These are phyloP conservation scores for Oryctes rhinoceros DNA, from an alignment of 1,140 invertebrate genomes.

Conservation along the genomic window DNA sequence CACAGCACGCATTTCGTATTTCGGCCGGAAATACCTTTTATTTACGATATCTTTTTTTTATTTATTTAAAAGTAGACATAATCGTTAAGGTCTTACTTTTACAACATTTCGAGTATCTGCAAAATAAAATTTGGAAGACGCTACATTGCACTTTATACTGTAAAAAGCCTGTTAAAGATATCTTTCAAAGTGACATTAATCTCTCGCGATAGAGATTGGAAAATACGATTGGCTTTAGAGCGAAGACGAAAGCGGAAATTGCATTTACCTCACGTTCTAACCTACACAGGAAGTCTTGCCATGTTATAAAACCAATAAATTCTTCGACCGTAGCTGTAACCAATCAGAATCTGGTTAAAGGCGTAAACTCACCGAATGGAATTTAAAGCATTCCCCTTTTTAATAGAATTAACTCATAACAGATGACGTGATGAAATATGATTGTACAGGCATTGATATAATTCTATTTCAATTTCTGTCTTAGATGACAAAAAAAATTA, in stretches of 20 bases:
- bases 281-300: constrained; percentile 3
- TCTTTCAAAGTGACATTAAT: background rate
- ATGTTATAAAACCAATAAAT: constrained; percentile 25
- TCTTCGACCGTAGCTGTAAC: constrained; percentile 14
- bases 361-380: background rate
- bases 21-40: too few species aligned
- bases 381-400: background rate
- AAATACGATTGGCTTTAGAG: constrained; percentile 11
- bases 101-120: too few species aligned
- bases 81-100: too few species aligned
- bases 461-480: too few species aligned
- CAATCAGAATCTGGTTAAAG: constrained; percentile 15
- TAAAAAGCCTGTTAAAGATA: background rate
- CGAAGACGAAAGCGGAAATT: constrained; percentile 27
- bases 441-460: too few species aligned
- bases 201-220: background rate
- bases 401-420: background rate
- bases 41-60: too few species aligned
- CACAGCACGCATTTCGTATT: too few species aligned
- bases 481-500: too few species aligned
- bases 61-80: too few species aligned
- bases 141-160: background rate
- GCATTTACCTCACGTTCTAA: constrained; percentile 33
- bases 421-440: background rate
- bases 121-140: too few species aligned